A percentile compares a stretch with the other conserved stretches of the same genome.
phyloP scores from a whole-genome alignment of 2,888 invertebrate genomes.

The Tipula confusa region DNA sequence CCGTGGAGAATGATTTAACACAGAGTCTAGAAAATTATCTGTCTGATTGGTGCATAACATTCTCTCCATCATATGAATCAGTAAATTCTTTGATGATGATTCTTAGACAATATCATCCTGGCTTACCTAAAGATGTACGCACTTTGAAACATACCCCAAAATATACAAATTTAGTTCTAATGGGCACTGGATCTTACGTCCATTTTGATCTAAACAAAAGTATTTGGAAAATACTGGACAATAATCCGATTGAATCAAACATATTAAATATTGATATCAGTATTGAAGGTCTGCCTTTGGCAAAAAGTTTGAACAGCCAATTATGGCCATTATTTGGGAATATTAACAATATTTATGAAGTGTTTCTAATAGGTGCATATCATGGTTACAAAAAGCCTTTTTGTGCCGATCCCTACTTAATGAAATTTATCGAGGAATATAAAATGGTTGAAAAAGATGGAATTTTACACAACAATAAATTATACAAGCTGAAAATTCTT shows the following conservation, averaged over 20 bases:
- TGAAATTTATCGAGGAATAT: neutral
- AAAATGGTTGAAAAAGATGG: neutral
- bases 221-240: neutral
- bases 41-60: slow-evolving; percentile 21
- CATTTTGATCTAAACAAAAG: neutral
- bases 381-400: neutral
- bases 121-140: neutral
- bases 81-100: neutral
- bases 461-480: neutral
- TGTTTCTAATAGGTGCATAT: neutral
- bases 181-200: neutral
- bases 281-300: neutral
- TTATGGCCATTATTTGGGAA: neutral
- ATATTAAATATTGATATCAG: neutral
- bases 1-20: no score
- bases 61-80: neutral
- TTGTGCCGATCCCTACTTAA: neutral
- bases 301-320: neutral
- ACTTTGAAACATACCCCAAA: neutral
- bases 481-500: neutral
- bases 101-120: neutral
- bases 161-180: neutral
- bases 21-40: neutral
- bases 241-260: neutral
- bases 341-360: neutral